Percentiles rank a stretch among this genome's conserved stretches.
Conservation (phyloP, 2,113 vertebrate genomes). For the Onychostoma macrolepis region DNA sequence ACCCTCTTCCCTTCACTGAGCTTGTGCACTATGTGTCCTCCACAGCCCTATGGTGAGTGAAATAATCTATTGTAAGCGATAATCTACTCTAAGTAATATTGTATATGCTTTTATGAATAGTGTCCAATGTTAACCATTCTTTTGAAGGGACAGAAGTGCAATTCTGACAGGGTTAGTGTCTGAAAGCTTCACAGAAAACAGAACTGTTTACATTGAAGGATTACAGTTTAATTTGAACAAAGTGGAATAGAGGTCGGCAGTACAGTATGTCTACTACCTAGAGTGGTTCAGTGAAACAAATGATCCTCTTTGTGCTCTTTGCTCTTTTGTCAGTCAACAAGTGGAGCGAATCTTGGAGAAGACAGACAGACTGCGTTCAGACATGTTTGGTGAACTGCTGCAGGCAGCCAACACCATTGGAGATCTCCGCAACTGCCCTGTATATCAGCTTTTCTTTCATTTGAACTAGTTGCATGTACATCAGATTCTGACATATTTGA, state of each 20-base stretch:
- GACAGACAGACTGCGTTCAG: constrained; percentile 87
- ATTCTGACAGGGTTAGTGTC: background rate
- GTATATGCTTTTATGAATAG: background rate
- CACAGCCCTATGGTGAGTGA: constrained; percentile 93
- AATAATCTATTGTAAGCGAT: background rate
- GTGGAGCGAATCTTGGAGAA: constrained; percentile 89
- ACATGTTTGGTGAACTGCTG: constrained; percentile 95
- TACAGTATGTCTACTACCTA: background rate
- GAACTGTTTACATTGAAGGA: background rate
- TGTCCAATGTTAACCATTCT: background rate
- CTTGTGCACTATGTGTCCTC: constrained; percentile 97
- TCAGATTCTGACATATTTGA: background rate
- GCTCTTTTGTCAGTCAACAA: constrained; percentile 82
- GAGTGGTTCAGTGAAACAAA: background rate
- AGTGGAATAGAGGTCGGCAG: background rate
- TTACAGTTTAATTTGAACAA: background rate
- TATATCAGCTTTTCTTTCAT: constrained; percentile 67
- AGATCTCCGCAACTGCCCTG: constrained; percentile 94
- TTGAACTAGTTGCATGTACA: background rate
- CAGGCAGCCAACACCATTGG: constrained; percentile 94
- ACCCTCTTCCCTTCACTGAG: constrained; percentile 94
- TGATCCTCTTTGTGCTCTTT: background rate
- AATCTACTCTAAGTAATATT: constrained; percentile 26
- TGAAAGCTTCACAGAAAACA: background rate
- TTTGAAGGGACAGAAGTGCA: background rate